Evolutionary conservation across 2,113 vertebrate genomes (phyloP).

Genomic region (Apodemus sylvaticus): DNA sequence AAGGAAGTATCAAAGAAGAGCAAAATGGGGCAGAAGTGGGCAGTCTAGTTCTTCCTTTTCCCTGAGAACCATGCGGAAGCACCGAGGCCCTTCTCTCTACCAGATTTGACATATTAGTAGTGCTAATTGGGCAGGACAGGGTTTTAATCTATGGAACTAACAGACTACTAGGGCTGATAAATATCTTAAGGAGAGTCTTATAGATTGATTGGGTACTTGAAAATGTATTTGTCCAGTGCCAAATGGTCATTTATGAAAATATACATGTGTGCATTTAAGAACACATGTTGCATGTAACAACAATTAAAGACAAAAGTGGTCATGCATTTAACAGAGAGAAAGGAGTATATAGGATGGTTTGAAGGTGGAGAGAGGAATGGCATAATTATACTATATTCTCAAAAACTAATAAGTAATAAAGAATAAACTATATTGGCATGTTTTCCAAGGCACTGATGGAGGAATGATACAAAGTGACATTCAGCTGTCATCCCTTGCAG

Average conservation of each 20-base stretch:
- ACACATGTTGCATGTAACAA: too few relatives aligned
- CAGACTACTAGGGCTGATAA: too few relatives aligned
- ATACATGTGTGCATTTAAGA: neutral
- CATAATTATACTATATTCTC: neutral
- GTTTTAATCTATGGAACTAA: neutral
- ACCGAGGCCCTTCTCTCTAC: neutral
- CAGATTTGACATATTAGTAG: fast-evolving
- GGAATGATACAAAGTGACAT: neutral
- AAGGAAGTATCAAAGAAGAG: neutral
- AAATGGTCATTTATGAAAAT: neutral
- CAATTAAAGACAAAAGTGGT: neutral
- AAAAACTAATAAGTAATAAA: neutral
- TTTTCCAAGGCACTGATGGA: conserved; percentile 18
- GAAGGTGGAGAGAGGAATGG: neutral
- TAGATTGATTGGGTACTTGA: neutral
- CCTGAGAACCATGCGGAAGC: neutral
- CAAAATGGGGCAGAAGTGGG: too few relatives aligned
- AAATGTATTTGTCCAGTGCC: neutral
- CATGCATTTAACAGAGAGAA: neutral
- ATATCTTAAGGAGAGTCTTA: neutral
- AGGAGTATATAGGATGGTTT: neutral
- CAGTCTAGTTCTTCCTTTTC: too few relatives aligned
- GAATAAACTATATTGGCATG: neutral
- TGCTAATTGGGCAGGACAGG: neutral
- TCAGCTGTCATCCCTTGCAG: neutral